phyloP scores from a whole-genome alignment of 2,888 invertebrate species.

The Scaptomyza tumidula region DNA sequence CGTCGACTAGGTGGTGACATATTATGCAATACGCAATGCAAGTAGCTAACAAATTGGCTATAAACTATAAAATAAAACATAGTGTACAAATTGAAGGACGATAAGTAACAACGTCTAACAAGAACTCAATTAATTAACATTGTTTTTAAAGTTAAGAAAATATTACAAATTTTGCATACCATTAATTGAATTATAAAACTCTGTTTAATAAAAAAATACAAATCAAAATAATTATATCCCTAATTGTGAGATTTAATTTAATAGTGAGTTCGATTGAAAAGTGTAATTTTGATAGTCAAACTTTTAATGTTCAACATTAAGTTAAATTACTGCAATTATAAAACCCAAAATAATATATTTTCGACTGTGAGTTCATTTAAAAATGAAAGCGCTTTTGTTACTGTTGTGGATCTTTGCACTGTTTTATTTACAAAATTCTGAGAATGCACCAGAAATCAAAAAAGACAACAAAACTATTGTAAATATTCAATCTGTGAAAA shows the following conservation, averaged over 20 bases:
- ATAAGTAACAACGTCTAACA: background rate
- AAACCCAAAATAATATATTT: background rate
- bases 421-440: background rate
- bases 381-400: constrained; percentile 21
- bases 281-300: no score
- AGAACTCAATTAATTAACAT: constrained; percentile 20
- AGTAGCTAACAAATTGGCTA: constrained; percentile 47
- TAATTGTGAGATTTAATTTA: no score
- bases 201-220: no score
- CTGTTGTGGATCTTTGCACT: constrained; percentile 12
- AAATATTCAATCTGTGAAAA: background rate
- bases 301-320: constrained; percentile 13
- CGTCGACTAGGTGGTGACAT: constrained; percentile 74
- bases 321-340: background rate
- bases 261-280: no score
- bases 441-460: background rate
- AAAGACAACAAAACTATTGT: background rate
- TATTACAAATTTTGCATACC: no score
- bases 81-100: background rate
- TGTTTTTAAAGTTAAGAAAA: background rate
- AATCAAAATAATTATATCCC: no score
- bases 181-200: background rate
- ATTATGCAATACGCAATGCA: constrained; percentile 14
- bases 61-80: constrained; percentile 14
- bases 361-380: constrained; percentile 2